phyloP scores from a whole-genome alignment of 2,113 vertebrate genomes.

The Hylia prasina region DNA sequence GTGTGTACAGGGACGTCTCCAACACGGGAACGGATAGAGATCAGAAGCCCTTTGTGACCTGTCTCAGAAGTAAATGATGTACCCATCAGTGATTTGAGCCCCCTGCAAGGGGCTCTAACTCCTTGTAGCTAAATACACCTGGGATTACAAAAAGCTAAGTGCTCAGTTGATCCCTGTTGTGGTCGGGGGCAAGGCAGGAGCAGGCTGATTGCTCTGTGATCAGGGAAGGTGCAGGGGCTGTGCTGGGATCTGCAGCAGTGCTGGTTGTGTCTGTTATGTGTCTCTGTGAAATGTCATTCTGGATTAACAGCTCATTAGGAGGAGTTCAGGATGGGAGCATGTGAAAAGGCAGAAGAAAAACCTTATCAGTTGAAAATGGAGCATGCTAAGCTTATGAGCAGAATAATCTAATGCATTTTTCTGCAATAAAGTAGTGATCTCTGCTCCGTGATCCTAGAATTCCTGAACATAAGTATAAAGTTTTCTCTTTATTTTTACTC shows the following conservation, averaged over 20 bases:
- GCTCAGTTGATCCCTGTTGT: fast-evolving
- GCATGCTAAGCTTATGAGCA: neutral
- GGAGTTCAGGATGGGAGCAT: neutral
- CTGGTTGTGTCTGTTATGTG: neutral
- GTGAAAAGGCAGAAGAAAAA: slow-evolving; percentile 9
- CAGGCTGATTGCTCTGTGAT: fast-evolving
- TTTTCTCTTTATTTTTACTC: neutral
- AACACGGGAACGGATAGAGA: neutral
- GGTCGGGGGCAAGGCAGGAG: neutral
- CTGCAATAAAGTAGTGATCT: neutral
- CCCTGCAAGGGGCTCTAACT: neutral
- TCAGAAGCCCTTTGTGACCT: neutral
- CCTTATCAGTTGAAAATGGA: neutral
- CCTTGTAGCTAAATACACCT: neutral
- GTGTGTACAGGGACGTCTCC: neutral
- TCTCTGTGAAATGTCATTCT: neutral
- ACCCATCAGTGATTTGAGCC: neutral
- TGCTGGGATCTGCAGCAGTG: neutral
- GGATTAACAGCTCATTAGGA: neutral
- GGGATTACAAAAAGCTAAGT: neutral
- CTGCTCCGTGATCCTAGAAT: neutral
- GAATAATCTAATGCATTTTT: neutral
- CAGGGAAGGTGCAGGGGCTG: neutral
- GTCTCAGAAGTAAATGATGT: neutral
- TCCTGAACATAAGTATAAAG: neutral